Evolutionary conservation across 1,140 invertebrate genomes (phyloP), one percentile per base, ranked within the genome.

Genomic region (Rhopalosiphum maidis): DNA sequence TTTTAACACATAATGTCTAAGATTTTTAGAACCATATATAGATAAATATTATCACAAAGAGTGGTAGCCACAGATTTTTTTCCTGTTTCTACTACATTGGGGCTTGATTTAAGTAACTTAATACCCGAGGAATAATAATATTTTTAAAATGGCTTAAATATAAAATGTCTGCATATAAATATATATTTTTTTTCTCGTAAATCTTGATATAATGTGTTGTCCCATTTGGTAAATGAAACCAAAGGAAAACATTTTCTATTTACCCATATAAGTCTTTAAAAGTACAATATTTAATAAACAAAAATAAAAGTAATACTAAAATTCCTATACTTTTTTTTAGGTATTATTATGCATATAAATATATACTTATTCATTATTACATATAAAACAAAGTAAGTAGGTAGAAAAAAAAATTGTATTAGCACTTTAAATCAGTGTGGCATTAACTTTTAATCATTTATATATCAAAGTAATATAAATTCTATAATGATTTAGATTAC

Each of bases 91-190:
- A 18, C 30, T n/a, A 77, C 30, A 35, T 5, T 77, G 30, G 60
- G 60, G 30, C 60, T 77, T 77, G 60, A n/a, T 77, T 77, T 77
- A 77, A 77, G 60, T 77, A 77, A 77, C 60, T 77, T 77, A 77
- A 77, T 77, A 77, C 60, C 60, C 30, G 15, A n/a, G 60, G n/a
- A 77, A 77, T n/a, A 77, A 77, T 77, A 77, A 77, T n/a, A n/a
- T 77, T 77, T 18, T 77, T 18, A 77, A 77, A 77, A 77, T n/a
- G 60, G 60, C 30, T 77, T 77, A 35, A 18, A n/a, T 77, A n/a
- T n/a, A n/a, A 77, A 77, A 77, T 2, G 30, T n/a, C 30, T 77
- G 60, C 4, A 18, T 77, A 77, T 18, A 77, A 77, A 77, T 77
- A 77, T 41, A 41, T 41, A 41, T 41, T 77, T 77, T 68, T 77